Conservation (phyloP, 2,888 invertebrate species). For the Schizotus pectinicornis region DNA sequence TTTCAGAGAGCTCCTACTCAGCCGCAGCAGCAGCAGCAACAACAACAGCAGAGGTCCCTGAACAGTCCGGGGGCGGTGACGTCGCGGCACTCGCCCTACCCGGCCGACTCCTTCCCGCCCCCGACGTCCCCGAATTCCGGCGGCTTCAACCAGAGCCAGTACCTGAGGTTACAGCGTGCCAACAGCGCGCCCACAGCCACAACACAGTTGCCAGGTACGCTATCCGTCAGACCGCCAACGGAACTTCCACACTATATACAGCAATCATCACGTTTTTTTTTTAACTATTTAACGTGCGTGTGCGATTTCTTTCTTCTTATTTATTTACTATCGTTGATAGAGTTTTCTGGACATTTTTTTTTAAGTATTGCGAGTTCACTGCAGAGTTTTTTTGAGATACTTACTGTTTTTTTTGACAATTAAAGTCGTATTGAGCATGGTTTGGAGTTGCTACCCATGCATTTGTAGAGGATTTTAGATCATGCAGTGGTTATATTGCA, state of each 20-base stretch:
- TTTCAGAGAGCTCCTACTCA: conserved; percentile 45
- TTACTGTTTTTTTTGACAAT: conserved; percentile 34
- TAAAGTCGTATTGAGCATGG: conserved; percentile 44
- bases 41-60: conserved; percentile 56
- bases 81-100: conserved; percentile 64
- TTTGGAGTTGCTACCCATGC: conserved; percentile 49
- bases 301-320: conserved; percentile 26
- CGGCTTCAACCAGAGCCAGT: conserved; percentile 56
- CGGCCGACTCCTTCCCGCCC: conserved; percentile 61
- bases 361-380: conserved; percentile 18
- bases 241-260: too few species aligned
- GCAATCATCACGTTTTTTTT: conserved; percentile 4
- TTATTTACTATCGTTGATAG: conserved; percentile 10
- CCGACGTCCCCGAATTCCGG: conserved; percentile 62
- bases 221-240: too few species aligned
- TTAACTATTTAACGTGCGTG: conserved; percentile 15
- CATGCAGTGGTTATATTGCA: conserved; percentile 44
- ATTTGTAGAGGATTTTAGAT: conserved; percentile 47
- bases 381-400: conserved; percentile 20
- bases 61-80: conserved; percentile 62
- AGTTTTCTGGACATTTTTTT: conserved; percentile 10
- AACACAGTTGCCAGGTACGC: conserved; percentile 67
- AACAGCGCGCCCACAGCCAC: conserved; percentile 65
- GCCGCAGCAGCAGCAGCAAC: conserved; percentile 49
- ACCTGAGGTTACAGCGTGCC: conserved; percentile 66